These are phyloP conservation scores for Egretta garzetta DNA, from an alignment of 2,113 vertebrate species.

Conservation along the genomic window DNA sequence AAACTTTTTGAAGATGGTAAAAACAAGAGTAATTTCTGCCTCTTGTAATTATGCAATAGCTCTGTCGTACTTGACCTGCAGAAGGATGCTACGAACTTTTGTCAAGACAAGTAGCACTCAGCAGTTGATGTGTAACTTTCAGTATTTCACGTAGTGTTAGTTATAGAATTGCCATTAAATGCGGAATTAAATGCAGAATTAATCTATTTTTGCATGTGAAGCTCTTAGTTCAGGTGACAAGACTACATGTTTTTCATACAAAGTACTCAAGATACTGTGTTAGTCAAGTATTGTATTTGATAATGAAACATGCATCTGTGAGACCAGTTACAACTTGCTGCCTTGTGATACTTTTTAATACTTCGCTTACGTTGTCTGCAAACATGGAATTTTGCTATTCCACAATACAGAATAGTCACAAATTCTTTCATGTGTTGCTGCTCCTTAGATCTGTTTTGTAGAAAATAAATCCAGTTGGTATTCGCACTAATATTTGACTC, in stretches of 20 bases:
- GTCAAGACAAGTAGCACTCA: background rate
- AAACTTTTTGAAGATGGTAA: background rate
- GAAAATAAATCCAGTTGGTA: background rate
- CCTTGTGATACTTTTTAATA: background rate
- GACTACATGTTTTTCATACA: fast-evolving
- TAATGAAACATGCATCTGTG: background rate
- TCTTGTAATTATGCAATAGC: background rate
- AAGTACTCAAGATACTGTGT: background rate
- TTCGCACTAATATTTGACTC: background rate
- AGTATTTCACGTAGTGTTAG: background rate
- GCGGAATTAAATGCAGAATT: too few species aligned
- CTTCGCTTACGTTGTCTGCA: background rate
- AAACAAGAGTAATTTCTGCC: background rate
- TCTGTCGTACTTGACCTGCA: background rate
- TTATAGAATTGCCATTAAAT: background rate
- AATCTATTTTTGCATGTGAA: background rate
- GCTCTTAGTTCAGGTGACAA: background rate
- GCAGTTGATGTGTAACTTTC: background rate
- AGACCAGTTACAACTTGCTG: background rate
- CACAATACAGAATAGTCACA: background rate
- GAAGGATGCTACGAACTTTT: background rate
- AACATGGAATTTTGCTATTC: background rate
- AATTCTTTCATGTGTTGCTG: background rate
- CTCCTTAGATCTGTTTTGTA: background rate
- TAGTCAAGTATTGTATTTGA: background rate